Evolutionary conservation across 2,888 invertebrate species (phyloP).

Genomic region (Ligdia adustata): DNA sequence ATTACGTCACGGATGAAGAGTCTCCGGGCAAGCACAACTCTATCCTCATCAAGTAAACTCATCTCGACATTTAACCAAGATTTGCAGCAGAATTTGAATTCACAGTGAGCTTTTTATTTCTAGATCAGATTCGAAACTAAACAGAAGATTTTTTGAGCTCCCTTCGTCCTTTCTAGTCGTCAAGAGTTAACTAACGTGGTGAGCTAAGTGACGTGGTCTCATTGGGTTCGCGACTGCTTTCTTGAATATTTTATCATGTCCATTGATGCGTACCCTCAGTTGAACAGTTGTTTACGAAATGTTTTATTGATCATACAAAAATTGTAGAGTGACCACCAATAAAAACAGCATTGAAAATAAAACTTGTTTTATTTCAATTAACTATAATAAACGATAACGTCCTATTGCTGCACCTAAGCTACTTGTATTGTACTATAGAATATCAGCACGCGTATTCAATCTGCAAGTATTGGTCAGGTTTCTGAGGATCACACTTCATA

Average conservation of each 20-base stretch:
- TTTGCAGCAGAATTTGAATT: too few species aligned
- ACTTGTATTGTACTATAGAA: not conserved
- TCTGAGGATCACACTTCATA: constrained; percentile 10
- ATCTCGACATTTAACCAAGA: not conserved
- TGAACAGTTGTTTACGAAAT: too few species aligned
- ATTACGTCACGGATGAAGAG: constrained; percentile 50
- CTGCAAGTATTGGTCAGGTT: constrained; percentile 9
- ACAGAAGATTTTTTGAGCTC: too few species aligned
- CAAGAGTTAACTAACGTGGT: too few species aligned
- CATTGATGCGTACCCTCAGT: too few species aligned
- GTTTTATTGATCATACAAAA: too few species aligned
- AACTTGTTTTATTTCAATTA: constrained; percentile 26
- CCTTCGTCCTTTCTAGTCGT: too few species aligned
- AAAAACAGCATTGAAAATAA: constrained; percentile 25
- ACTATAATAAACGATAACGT: constrained; percentile 7
- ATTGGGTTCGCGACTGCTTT: too few species aligned
- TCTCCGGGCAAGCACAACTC: constrained; percentile 41
- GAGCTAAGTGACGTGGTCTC: too few species aligned
- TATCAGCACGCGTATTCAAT: not conserved
- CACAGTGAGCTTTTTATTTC: too few species aligned
- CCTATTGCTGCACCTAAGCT: constrained; percentile 5
- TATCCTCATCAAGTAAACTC: constrained; percentile 35
- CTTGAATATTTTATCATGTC: too few species aligned
- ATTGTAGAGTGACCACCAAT: constrained; percentile 28
- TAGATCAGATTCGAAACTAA: too few species aligned